Base-by-base conservation (phyloP, 2,113 vertebrate species). In the Toxotes chatareus region DNA sequence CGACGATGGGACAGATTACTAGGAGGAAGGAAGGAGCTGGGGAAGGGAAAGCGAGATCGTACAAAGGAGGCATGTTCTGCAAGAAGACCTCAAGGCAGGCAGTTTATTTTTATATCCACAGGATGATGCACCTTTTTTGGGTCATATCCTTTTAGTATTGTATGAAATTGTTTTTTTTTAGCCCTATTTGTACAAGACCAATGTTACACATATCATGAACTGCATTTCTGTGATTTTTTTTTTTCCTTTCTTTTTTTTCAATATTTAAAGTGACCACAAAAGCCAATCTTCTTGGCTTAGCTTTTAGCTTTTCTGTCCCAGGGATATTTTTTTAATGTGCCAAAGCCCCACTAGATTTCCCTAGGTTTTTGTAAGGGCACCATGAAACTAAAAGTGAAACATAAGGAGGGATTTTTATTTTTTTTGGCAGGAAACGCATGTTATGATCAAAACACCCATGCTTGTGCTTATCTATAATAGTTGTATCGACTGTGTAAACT, bases 131-230 rank as follows among this genome's bases (percentile, higher is more conserved):
- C 59, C 70, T 23, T 73, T 23, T 71, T 61, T n/a, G 9, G 67
- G 81, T 44, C 53, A 47, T 40, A 40, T 88, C 76, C 60, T 83
- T 85, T 67, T 87, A 90, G 69, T 88, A 73, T 90, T 91, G 63
- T 78, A 79, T 76, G 36, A 80, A 85, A 74, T 57, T n/a, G 44
- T 85, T 47, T 55, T 77, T 55, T 77, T 23, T 78, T 76, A 49
- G 23, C 69, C 72, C 34, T 21, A 1, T 57, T 74, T 84, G 79
- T 81, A 73, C 72, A 62, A 81, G 80, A 72, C 31, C 47, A 44
- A 56, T n/a, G 40, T 82, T 66, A 91, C 79, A 92, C 89, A 90
- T 90, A 90, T 87, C 86, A 92, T 68, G 80, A 88, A 78, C 76
- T 88, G 68, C 85, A 74, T 84, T 79, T 80, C 57, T 85, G 57